Conservation (phyloP, 2,113 vertebrate species). For the Catharus fuscescens region DNA sequence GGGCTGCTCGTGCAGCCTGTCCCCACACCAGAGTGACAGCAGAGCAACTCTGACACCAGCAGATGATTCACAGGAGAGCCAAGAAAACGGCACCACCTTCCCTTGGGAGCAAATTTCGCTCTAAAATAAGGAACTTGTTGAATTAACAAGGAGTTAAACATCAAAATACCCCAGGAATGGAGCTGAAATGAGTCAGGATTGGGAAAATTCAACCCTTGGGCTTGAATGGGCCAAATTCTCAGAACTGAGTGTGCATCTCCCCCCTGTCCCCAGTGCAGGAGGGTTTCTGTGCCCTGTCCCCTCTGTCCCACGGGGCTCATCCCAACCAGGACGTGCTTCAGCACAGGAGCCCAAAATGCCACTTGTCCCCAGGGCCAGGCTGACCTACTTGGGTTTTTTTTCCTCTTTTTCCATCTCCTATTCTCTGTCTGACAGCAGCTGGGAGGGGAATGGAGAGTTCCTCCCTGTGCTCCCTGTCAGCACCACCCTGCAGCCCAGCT, state of each 20-base stretch:
- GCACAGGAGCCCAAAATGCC: neutral
- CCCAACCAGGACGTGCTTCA: neutral
- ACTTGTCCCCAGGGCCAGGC: neutral
- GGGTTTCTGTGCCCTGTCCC: neutral
- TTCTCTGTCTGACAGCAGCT: neutral
- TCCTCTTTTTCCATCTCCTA: neutral
- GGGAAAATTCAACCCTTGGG: neutral
- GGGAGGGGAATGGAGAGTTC: neutral
- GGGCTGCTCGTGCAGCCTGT: neutral
- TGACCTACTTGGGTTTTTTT: neutral
- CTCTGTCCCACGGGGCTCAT: neutral
- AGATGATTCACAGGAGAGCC: neutral
- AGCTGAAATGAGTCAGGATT: neutral
- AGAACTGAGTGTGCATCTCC: fast-evolving
- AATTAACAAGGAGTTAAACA: neutral
- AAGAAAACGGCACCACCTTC: neutral
- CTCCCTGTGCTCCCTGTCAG: neutral
- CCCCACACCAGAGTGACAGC: neutral
- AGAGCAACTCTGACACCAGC: neutral
- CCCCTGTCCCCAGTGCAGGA: neutral
- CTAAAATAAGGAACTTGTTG: neutral
- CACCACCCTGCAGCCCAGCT: neutral
- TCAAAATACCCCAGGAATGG: fast-evolving
- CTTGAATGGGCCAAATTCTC: fast-evolving
- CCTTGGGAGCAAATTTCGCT: neutral